Conservation (phyloP, 2,797 vertebrate genomes). For the Loriculus beryllinus region DNA sequence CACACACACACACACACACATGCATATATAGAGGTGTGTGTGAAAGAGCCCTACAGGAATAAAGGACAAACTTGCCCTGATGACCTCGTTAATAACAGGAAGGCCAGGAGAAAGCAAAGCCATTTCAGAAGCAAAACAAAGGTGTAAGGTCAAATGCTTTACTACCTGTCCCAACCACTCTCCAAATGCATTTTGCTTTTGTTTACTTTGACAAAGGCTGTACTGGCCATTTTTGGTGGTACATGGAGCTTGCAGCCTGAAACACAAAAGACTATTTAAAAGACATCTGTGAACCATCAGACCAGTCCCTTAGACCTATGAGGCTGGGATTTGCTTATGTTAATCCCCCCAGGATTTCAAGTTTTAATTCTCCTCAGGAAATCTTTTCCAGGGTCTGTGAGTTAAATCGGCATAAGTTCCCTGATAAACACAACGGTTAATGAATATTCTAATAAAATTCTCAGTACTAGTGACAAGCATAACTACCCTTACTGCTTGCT, state of each 20-base stretch:
- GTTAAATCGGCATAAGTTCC: not conserved
- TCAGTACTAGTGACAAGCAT: not conserved
- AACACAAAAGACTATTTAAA: not conserved
- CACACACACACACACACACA: fast-evolving
- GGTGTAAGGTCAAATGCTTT: not conserved
- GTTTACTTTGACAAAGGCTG: not conserved
- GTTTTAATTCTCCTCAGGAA: not conserved
- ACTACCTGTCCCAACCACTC: not conserved
- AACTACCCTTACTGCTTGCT: not conserved
- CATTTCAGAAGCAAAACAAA: not conserved
- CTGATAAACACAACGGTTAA: not conserved
- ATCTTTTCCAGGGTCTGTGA: not conserved
- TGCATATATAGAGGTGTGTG: not conserved
- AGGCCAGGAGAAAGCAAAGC: not conserved
- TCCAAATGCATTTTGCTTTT: not conserved
- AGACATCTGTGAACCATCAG: not conserved
- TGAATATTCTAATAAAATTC: not conserved
- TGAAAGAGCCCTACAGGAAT: not conserved
- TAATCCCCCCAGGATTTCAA: not conserved
- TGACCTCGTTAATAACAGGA: not conserved
- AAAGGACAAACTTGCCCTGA: not conserved
- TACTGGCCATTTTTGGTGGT: not conserved
- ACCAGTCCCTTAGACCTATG: not conserved
- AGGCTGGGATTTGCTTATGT: not conserved
- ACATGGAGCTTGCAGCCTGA: not conserved